Evolutionary conservation across 53 echinoderm and acorn worm genomes (phyloP).

Genomic region (Pentamera pediparva): DNA sequence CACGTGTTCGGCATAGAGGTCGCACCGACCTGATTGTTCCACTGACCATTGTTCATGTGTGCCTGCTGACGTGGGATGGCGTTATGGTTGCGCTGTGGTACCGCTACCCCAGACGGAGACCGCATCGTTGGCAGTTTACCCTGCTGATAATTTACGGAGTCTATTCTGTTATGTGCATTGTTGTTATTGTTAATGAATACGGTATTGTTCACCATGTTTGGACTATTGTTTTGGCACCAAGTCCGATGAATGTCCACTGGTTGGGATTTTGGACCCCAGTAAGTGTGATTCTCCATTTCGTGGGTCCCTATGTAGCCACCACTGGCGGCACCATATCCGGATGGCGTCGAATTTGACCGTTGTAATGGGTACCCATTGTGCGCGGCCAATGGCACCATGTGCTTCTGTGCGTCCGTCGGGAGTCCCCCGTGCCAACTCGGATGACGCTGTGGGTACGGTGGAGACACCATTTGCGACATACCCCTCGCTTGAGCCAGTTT

Average conservation of each 20-base stretch:
- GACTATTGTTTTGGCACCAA: neutral
- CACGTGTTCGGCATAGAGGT: constrained; percentile 1
- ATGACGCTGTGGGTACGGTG: constrained; percentile 1
- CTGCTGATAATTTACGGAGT: neutral
- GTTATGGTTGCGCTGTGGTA: neutral
- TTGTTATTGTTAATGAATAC: neutral
- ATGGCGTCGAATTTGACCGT: constrained; percentile 5
- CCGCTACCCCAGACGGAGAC: neutral
- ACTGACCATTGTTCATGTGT: neutral
- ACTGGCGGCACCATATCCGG: neutral
- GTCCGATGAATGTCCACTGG: neutral
- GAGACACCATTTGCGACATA: neutral
- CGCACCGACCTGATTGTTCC: neutral
- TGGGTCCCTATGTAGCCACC: neutral
- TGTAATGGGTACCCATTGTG: constrained; percentile 19
- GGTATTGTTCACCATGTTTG: neutral
- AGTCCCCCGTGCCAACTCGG: constrained; percentile 16
- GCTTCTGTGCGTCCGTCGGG: neutral
- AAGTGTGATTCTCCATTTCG: neutral
- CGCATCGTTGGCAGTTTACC: neutral
- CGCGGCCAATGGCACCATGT: neutral
- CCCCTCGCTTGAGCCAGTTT: neutral
- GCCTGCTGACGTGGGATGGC: neutral
- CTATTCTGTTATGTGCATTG: neutral
- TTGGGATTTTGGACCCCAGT: constrained; percentile 15